Evolutionary conservation across 2,797 vertebrate genomes (phyloP).

Genomic region (Pogoniulus pusillus): DNA sequence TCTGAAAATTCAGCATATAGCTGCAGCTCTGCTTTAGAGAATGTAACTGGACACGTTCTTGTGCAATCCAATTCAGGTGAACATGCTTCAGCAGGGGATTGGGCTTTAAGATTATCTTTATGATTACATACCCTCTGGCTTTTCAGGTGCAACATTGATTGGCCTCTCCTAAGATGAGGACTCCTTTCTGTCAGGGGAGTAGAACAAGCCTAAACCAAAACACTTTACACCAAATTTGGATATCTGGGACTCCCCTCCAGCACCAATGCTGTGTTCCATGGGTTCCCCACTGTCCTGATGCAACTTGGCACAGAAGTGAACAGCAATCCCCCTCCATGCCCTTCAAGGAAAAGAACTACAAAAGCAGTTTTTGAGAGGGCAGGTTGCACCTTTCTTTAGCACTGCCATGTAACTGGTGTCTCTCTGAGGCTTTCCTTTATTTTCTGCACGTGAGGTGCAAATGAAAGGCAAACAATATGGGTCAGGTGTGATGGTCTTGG

Average conservation of each 20-base stretch:
- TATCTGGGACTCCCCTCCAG: background rate
- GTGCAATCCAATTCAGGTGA: too few species aligned
- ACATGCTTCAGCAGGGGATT: too few species aligned
- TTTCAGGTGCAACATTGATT: background rate
- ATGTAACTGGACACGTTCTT: background rate
- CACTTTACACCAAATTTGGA: background rate
- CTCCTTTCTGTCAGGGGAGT: background rate
- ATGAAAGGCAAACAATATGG: conserved; percentile 61
- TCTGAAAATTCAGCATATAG: background rate
- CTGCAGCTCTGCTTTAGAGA: background rate
- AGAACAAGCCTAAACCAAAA: background rate
- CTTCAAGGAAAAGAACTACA: background rate
- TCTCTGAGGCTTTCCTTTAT: conserved; percentile 8
- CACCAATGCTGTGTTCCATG: background rate
- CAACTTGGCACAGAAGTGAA: background rate
- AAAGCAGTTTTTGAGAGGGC: background rate
- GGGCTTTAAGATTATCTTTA: too few species aligned
- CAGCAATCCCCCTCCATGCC: rapidly evolving
- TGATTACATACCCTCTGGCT: background rate
- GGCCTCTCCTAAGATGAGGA: background rate
- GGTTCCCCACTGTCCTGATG: background rate
- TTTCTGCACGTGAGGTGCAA: conserved; percentile 15
- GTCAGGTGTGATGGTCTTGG: conserved; percentile 32
- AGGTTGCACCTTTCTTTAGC: background rate
- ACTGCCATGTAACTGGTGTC: background rate